These are phyloP conservation scores for Trinorchestia longiramus DNA, from an alignment of 1,140 invertebrate species.

Conservation along the genomic window DNA sequence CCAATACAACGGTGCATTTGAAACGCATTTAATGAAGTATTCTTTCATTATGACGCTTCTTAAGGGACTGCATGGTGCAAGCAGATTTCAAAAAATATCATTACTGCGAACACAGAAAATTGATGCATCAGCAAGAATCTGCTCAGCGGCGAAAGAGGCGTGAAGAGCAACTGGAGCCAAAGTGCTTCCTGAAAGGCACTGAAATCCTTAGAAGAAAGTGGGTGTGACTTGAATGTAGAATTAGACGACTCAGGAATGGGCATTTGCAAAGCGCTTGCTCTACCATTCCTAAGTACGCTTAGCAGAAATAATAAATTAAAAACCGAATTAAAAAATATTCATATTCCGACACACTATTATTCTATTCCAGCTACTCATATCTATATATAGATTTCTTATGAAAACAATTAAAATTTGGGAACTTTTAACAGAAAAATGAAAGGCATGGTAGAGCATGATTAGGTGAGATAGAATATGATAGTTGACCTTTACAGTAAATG, in stretches of 20 bases:
- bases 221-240: neutral
- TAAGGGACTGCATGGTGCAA: neutral
- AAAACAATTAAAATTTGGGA: too few relatives aligned
- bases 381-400: too few relatives aligned
- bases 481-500: too few relatives aligned
- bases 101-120: neutral
- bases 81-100: neutral
- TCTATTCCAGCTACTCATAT: too few relatives aligned
- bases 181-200: neutral
- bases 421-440: too few relatives aligned
- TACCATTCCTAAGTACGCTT: neutral
- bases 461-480: too few relatives aligned
- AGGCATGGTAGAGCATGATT: too few relatives aligned
- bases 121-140: neutral
- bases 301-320: neutral
- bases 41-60: neutral
- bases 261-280: neutral
- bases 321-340: neutral
- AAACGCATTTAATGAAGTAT: neutral
- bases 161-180: neutral
- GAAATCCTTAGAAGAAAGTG: neutral
- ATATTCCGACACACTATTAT: neutral
- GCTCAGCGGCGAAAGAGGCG: neutral
- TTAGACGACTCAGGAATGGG: neutral
- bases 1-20: neutral